These are phyloP conservation scores for Xenentodon cancila DNA, from an alignment of 2,797 vertebrate genomes.

Conservation along the genomic window DNA sequence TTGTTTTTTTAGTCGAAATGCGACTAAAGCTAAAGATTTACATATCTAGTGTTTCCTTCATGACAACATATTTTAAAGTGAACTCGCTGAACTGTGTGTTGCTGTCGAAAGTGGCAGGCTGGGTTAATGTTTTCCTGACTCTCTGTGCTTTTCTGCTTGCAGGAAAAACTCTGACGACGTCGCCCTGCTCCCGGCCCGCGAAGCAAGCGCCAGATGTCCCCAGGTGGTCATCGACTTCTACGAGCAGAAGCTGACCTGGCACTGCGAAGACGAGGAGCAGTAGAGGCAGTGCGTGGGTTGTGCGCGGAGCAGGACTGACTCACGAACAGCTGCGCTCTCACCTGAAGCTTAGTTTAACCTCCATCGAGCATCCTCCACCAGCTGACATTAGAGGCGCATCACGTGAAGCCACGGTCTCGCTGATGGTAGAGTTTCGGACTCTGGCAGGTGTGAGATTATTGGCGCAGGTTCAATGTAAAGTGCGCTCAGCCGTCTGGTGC, in stretches of 20 bases:
- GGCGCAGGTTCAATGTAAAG: slow-evolving; percentile 27
- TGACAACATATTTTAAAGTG: background rate
- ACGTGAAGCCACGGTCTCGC: slow-evolving; percentile 54
- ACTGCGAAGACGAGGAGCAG: slow-evolving; percentile 93
- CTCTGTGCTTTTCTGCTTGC: slow-evolving; percentile 29
- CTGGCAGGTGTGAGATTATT: slow-evolving; percentile 53
- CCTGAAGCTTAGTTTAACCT: slow-evolving; percentile 67
- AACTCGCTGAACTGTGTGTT: slow-evolving; percentile 3
- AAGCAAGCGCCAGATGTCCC: slow-evolving; percentile 94
- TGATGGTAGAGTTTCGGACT: slow-evolving; percentile 32
- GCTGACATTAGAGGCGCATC: slow-evolving; percentile 51
- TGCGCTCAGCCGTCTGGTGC: slow-evolving; percentile 48
- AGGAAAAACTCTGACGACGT: slow-evolving; percentile 98
- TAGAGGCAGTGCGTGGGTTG: slow-evolving; percentile 26
- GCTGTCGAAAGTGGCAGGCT: background rate
- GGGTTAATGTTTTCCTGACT: background rate
- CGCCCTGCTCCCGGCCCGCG: slow-evolving; percentile 92
- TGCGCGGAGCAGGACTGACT: slow-evolving; percentile 21
- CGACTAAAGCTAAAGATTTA: too few relatives aligned
- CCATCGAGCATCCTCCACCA: slow-evolving; percentile 59
- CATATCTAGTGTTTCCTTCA: too few relatives aligned
- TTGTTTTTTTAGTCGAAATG: too few relatives aligned
- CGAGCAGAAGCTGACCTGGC: slow-evolving; percentile 96
- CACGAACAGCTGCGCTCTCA: slow-evolving; percentile 53
- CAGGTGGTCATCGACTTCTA: slow-evolving; percentile 98